Evolutionary conservation across 2,888 invertebrate species (phyloP).

Genomic region (Psococerastis gibbosa): DNA sequence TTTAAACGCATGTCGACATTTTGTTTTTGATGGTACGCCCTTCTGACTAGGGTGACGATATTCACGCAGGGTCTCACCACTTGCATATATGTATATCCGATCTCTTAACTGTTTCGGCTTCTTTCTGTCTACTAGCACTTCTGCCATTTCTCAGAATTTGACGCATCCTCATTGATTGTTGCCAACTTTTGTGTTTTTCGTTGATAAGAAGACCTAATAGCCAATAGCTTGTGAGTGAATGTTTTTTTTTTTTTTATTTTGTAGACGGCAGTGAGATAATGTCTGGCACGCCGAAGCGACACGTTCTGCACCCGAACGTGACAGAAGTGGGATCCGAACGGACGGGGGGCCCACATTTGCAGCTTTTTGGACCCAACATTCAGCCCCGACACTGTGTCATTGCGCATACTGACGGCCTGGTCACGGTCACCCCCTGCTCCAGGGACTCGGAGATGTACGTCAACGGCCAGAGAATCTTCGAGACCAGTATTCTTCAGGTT

Average conservation of each 20-base stretch:
- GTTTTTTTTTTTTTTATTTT: conserved; percentile 15
- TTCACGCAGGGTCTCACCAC: no score
- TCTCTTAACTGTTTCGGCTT: no score
- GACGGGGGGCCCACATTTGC: conserved; percentile 39
- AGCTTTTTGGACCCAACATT: conserved; percentile 76
- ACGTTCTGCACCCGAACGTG: conserved; percentile 38
- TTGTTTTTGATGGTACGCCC: no score
- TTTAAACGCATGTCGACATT: no score
- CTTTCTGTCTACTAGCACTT: no score
- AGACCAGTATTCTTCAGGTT: conserved; percentile 79
- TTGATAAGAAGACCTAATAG: no score
- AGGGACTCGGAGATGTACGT: conserved; percentile 88
- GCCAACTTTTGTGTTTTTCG: no score
- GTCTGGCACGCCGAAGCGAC: conserved; percentile 28
- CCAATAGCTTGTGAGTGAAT: no score
- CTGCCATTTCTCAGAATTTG: no score
- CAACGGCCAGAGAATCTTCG: conserved; percentile 78
- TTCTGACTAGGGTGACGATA: no score
- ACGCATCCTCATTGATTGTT: no score
- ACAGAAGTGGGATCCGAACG: conserved; percentile 62
- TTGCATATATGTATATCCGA: no score
- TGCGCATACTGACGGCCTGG: conserved; percentile 75
- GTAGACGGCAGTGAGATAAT: conserved; percentile 32
- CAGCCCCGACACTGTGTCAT: conserved; percentile 91
- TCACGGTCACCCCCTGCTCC: conserved; percentile 82